Base-by-base conservation (phyloP, 2,797 vertebrate species). In the Gastrophryne carolinensis region DNA sequence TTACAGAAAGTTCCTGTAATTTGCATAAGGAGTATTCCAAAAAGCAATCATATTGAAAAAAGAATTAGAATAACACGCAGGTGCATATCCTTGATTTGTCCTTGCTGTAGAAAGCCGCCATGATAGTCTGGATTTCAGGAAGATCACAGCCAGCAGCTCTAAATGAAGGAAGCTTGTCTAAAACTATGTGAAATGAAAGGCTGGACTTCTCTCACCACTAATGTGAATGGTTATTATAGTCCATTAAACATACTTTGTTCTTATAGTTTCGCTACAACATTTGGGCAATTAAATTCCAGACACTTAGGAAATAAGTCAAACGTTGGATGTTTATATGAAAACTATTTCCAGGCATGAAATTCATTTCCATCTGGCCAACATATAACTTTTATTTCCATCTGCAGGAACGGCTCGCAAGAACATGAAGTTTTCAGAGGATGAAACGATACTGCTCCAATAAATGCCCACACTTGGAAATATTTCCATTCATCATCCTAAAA, bases 331-430 rank as follows among this genome's bases (percentile, higher is more conserved):
- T 75, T 75, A 75, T 75, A 68, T 13, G 32, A 75, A 75, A 75
- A 68, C 73, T 75, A 75, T 68, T 75, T 75, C 73, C 73, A 75
- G 73, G 54, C 64, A 52, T 75, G 62, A 75, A 69, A 68, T 75
- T 69, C 61, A 75, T 75, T 75, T 75, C 64, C 64, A 69, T 61
- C 73, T 75, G 64, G 73, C 64, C 56, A 68, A 60, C 64, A 61
- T 41, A 60, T 61, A 68, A 50, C 73, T 52, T 75, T 50, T 75
- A 68, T 75, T 75, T 68, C 73, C 73, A 75, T 75, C 73, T 75
- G 73, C 41, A 75, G 67, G 54, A 50, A 58, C 63, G 67, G 60
- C 56, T 61, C 53, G 26, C 32, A 52, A 53, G 44, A 68, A 67
- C 54, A 34, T 58, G 63, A 60, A 49, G 34, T 75, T 60, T 75